A percentile compares a stretch with the other conserved stretches of the same genome.
These are phyloP conservation scores for Lerista edwardsae DNA, from an alignment of 2,797 vertebrate genomes.

Conservation along the genomic window DNA sequence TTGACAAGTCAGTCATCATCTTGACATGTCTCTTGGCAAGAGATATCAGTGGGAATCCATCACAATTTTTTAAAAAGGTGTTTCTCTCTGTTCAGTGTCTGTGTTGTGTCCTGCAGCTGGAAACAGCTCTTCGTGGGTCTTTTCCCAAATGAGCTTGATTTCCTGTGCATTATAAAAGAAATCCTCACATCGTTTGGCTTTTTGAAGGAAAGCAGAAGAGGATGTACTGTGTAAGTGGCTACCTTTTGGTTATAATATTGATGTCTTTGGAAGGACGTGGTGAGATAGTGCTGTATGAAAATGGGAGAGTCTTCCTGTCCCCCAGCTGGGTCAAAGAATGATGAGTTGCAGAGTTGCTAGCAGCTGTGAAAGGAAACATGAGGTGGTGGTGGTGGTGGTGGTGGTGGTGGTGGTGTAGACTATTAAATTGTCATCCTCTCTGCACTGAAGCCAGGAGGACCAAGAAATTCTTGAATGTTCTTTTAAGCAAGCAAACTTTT, in stretches of 20 bases:
- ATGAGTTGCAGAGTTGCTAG: constrained; percentile 11
- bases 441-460: neutral
- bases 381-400: rapidly evolving
- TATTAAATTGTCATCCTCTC: constrained; percentile 2
- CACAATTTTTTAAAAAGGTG: constrained; percentile 21
- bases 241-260: constrained; percentile 13
- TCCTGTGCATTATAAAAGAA: constrained; percentile 32
- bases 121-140: constrained; percentile 39
- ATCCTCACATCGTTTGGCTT: neutral
- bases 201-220: constrained; percentile 49
- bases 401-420: no score
- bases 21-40: constrained; percentile 32
- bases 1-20: neutral
- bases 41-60: constrained; percentile 16
- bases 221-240: neutral
- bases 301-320: constrained; percentile 38
- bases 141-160: constrained; percentile 19
- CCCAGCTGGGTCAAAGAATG: neutral
- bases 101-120: neutral
- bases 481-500: neutral
- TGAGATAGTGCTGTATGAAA: constrained; percentile 16
- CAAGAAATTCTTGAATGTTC: neutral
- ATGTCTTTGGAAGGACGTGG: constrained; percentile 37
- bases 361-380: neutral
- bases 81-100: constrained; percentile 31